Conservation (phyloP, 2,888 invertebrate genomes). For the Drosophila vallismaia region DNA sequence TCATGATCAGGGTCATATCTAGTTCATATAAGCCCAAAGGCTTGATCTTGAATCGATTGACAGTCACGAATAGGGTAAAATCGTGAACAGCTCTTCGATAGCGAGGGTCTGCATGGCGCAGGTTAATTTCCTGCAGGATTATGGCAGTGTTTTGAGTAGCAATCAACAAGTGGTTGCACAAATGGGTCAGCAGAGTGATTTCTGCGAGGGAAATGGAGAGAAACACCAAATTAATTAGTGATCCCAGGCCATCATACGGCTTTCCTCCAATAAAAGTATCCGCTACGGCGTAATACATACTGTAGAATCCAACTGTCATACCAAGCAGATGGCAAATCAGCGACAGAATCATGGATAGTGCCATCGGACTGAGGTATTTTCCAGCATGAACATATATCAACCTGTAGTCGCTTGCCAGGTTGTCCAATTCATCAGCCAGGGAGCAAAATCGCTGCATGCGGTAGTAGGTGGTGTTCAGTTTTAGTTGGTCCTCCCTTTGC, state of each 20-base stretch:
- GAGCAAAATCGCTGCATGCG: constrained; percentile 79
- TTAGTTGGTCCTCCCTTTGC: constrained; percentile 59
- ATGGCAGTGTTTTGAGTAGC: constrained; percentile 66
- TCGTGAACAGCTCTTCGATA: constrained; percentile 73
- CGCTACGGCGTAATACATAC: constrained; percentile 76
- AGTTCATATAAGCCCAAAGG: constrained; percentile 78
- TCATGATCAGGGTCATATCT: constrained; percentile 69
- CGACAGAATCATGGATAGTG: constrained; percentile 72
- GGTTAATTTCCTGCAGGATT: constrained; percentile 70
- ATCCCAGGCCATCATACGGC: constrained; percentile 72
- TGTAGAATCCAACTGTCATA: constrained; percentile 78
- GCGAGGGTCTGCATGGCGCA: constrained; percentile 72
- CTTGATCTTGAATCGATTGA: constrained; percentile 70
- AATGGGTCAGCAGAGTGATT: constrained; percentile 64
- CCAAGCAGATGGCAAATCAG: constrained; percentile 80
- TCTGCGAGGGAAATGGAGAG: constrained; percentile 75
- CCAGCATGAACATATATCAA: constrained; percentile 55
- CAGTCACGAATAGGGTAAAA: constrained; percentile 72
- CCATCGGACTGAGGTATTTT: constrained; percentile 58
- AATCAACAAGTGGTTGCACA: constrained; percentile 59
- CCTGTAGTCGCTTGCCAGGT: constrained; percentile 63
- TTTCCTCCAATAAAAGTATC: constrained; percentile 72
- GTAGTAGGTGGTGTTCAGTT: constrained; percentile 68
- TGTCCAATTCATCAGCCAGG: constrained; percentile 80
- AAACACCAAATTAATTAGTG: constrained; percentile 76